A percentile compares a stretch with the other conserved stretches of the same genome.
phyloP scores from a whole-genome alignment of 2,113 vertebrate species.

The Odocoileus virginianus region DNA sequence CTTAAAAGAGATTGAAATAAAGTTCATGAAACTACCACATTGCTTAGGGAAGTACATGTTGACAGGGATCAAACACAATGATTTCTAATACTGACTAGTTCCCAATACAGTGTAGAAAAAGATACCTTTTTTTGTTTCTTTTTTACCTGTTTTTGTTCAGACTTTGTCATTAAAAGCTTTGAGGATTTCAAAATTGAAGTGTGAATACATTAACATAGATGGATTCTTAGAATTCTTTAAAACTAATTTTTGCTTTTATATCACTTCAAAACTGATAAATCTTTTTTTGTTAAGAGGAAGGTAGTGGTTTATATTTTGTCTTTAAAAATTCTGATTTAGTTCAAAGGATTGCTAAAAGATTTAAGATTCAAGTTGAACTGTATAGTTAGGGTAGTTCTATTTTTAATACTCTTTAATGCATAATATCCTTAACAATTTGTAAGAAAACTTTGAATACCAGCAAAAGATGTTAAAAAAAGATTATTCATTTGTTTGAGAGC shows the following conservation, averaged over 20 bases:
- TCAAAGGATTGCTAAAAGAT: neutral
- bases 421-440: neutral
- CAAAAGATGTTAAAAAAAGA: neutral
- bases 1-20: slow-evolving; percentile 7
- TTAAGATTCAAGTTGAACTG: neutral
- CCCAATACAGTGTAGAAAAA: neutral
- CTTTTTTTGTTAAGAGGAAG: neutral
- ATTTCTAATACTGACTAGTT: neutral
- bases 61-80: neutral
- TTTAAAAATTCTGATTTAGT: neutral
- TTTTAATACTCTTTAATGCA: neutral
- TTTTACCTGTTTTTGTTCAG: neutral
- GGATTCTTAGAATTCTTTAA: neutral
- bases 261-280: neutral
- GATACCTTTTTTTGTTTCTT: neutral
- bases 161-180: neutral
- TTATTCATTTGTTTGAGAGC: neutral
- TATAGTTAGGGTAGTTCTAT: neutral
- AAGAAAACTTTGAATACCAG: neutral
- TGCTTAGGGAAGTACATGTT: neutral
- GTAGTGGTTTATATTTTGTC: neutral
- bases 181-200: neutral
- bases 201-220: neutral
- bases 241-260: neutral
- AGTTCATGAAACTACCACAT: neutral